phyloP scores from a whole-genome alignment of 2,797 vertebrate genomes.

The Hafferia zeledoni region DNA sequence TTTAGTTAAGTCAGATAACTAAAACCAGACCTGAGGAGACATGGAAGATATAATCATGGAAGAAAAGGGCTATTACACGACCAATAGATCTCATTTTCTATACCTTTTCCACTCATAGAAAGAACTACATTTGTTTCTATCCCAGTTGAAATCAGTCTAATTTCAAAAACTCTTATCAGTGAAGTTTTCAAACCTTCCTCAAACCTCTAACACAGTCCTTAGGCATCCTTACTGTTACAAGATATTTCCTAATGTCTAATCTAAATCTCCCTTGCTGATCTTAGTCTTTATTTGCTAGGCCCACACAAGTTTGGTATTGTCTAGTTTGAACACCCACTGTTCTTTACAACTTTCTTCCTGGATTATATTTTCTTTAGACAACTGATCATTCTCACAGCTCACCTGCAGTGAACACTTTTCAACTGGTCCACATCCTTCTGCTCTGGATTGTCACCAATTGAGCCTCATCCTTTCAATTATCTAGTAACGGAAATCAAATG shows the following conservation, averaged over 20 bases:
- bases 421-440: background rate
- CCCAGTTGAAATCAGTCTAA: background rate
- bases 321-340: background rate
- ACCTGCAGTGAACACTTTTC: constrained; percentile 8
- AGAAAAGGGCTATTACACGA: background rate
- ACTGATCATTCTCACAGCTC: background rate
- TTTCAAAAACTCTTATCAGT: background rate
- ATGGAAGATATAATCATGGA: background rate
- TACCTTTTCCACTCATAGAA: background rate
- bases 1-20: background rate
- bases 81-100: background rate
- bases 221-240: background rate
- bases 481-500: constrained; percentile 20
- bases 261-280: background rate
- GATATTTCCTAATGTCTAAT: background rate
- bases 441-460: background rate
- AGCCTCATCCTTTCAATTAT: constrained; percentile 25
- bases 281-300: constrained; percentile 18
- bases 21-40: background rate
- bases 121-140: background rate
- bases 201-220: background rate
- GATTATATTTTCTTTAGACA: background rate
- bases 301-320: constrained; percentile 4
- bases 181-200: background rate
- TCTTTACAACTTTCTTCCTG: background rate